Base-by-base conservation (phyloP, 2,888 invertebrate species). In the Nycteola revayana region DNA sequence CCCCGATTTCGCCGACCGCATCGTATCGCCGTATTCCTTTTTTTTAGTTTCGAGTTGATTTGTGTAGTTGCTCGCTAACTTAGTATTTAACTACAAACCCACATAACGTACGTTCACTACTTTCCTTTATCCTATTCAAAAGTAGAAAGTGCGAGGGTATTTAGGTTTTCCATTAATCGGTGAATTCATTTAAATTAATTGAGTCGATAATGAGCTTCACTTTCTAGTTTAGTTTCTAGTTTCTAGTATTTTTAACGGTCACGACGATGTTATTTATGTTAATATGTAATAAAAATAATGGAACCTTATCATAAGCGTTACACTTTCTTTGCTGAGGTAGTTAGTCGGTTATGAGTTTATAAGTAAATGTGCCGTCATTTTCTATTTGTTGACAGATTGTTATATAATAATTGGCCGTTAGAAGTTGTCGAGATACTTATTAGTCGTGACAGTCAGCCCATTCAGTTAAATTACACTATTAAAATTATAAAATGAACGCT, bases 31-130 rank as follows among this genome's bases (percentile, higher is more conserved):
- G 51, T 52, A 48, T 54, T 68, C 54, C 64, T 60, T 71, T 71
- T 71, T n/a, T 70, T 71, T 69, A 62, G 67, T 60, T 67, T 53
- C 56, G 57, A 64, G 59, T 73, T 69, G 70, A 74, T 78, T 76
- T 72, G 71, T 71, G 63, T 59, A 55, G 66, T 65, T 55, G 63
- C 64, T 60, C 60, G 49, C 54, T 65, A 54, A 49, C 53, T 56
- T 48, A 43, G 52, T 54, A 55, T 65, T 56, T 49, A 60, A 66
- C 60, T 36, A 36, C 48, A 43, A 51, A 28, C 25, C 25, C 36
- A 40, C 32, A 36, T 33, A 36, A 22, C 23, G 14, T 22, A 23
- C 8, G 20, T 18, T 18, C 29, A 6, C 10, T 44, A 14, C 14
- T 14, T 14, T 14, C 5, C 14, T 5, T 14, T 14, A n/a, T 14